Evolutionary conservation across 1,140 invertebrate species (phyloP).

Genomic region (Zelostemma sp.): DNA sequence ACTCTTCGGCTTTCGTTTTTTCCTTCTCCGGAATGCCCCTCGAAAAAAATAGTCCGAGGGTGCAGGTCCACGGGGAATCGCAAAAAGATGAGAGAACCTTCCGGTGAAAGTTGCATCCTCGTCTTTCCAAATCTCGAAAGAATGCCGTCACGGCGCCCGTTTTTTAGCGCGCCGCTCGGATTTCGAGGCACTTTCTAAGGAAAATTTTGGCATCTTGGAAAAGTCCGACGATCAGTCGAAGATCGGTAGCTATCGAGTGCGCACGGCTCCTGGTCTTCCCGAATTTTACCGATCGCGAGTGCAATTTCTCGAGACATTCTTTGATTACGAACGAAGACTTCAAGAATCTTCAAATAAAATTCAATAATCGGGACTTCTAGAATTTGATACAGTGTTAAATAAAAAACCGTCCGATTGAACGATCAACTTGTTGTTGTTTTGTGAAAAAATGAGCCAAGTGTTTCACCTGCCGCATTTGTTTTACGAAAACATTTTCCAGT

Average conservation of each 20-base stretch:
- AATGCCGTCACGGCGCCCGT: constrained; percentile 33
- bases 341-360: too few relatives aligned
- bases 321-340: too few relatives aligned
- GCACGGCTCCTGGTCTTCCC: constrained; percentile 7
- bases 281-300: constrained; percentile 8
- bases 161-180: constrained; percentile 32
- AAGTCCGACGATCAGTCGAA: constrained; percentile 33
- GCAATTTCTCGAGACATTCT: not conserved
- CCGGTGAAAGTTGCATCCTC: constrained; percentile 56
- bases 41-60: constrained; percentile 22
- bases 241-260: constrained; percentile 32
- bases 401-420: too few relatives aligned
- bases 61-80: constrained; percentile 29
- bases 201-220: constrained; percentile 38
- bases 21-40: constrained; percentile 13
- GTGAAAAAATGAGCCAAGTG: too few relatives aligned
- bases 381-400: too few relatives aligned
- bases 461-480: not conserved
- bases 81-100: constrained; percentile 45
- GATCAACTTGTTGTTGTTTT: too few relatives aligned
- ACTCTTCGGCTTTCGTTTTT: constrained; percentile 24
- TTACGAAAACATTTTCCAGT: not conserved
- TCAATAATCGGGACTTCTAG: too few relatives aligned
- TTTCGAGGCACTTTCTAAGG: constrained; percentile 46
- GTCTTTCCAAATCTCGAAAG: constrained; percentile 28